A percentile compares a stretch with the other conserved stretches of the same genome.
These are phyloP conservation scores for Arenaria interpres DNA, from an alignment of 2,113 vertebrate species.

Conservation along the genomic window DNA sequence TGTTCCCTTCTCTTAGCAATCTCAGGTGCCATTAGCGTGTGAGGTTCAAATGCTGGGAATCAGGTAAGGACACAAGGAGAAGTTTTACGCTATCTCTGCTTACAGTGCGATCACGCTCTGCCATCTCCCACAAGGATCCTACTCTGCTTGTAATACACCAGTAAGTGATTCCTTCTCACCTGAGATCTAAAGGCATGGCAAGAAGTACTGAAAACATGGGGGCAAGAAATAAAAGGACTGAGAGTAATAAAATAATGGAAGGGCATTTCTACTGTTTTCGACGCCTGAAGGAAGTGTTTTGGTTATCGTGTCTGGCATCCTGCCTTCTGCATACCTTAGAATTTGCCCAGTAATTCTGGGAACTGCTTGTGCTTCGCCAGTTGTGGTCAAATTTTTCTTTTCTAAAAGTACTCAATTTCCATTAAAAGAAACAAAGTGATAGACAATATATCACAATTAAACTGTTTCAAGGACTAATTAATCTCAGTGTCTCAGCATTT, in stretches of 20 bases:
- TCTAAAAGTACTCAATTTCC: not conserved
- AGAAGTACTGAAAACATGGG: not conserved
- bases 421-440: not conserved
- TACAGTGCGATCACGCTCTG: not conserved
- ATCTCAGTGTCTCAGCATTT: not conserved
- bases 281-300: not conserved
- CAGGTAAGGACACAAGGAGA: not conserved
- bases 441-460: slow-evolving; percentile 18
- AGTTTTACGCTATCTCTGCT: not conserved
- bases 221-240: not conserved
- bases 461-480: not conserved
- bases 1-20: not conserved
- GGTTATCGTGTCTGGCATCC: not conserved
- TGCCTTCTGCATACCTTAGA: not conserved
- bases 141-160: not conserved
- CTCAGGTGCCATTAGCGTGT: not conserved
- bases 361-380: not conserved
- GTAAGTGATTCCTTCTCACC: not conserved
- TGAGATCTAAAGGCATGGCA: not conserved
- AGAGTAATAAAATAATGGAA: not conserved
- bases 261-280: not conserved
- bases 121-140: not conserved
- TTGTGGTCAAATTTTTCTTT: not conserved
- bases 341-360: not conserved
- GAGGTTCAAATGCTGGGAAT: not conserved